These are phyloP conservation scores for Enhydra lutris DNA, from an alignment of 2,113 vertebrate species.

Conservation along the genomic window DNA sequence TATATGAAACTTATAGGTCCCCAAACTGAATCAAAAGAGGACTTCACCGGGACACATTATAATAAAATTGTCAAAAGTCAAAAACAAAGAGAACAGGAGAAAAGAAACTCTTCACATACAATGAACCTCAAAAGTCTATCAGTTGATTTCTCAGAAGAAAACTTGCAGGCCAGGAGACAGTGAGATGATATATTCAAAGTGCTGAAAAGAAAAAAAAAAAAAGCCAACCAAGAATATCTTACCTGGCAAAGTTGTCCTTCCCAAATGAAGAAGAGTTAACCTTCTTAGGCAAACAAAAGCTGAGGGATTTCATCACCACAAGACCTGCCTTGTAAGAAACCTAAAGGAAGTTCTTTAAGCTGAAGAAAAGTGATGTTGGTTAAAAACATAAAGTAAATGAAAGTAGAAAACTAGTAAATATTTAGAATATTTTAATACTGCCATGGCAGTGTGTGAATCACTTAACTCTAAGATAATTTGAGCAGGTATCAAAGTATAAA, in stretches of 20 bases:
- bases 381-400: background rate
- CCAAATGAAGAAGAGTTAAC: background rate
- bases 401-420: background rate
- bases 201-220: background rate
- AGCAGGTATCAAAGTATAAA: background rate
- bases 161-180: background rate
- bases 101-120: background rate
- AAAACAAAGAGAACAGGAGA: background rate
- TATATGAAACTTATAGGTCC: background rate
- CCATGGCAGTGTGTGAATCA: background rate
- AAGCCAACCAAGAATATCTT: background rate
- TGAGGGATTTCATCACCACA: background rate
- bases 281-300: background rate
- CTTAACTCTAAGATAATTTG: background rate
- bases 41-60: background rate
- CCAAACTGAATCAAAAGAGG: background rate
- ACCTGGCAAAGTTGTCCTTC: background rate
- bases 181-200: background rate
- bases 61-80: background rate
- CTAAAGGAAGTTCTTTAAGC: background rate
- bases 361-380: background rate
- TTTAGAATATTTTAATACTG: background rate
- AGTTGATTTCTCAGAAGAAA: background rate
- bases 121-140: background rate
- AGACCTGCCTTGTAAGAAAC: background rate